A percentile compares a stretch with the other conserved stretches of the same genome.
phyloP scores from a whole-genome alignment of 2,113 vertebrate species.

The Hemibagrus wyckioides region DNA sequence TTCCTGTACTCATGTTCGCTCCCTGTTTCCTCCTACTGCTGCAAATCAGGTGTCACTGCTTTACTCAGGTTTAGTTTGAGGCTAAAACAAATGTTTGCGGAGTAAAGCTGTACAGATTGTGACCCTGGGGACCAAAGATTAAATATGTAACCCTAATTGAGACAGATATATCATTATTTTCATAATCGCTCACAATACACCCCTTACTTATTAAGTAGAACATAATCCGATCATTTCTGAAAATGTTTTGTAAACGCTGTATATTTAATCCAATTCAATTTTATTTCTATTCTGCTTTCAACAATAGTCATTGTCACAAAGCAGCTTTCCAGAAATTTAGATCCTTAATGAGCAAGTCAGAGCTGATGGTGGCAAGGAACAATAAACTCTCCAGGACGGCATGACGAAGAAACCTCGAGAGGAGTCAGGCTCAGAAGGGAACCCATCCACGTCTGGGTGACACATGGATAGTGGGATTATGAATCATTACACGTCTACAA shows the following conservation, averaged over 20 bases:
- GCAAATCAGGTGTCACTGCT: constrained; percentile 55
- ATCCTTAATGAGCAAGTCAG: background rate
- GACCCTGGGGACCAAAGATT: constrained; percentile 3
- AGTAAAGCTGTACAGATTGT: background rate
- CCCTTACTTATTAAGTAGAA: background rate
- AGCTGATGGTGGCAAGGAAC: background rate
- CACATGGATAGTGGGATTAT: background rate
- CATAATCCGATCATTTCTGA: background rate
- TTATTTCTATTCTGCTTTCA: too few species aligned
- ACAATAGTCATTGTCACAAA: background rate
- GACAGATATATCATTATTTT: background rate
- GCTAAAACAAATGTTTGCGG: background rate
- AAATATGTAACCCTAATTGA: background rate
- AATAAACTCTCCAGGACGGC: background rate
- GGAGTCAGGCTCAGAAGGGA: background rate
- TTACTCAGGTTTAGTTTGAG: constrained; percentile 7
- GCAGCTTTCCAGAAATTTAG: background rate
- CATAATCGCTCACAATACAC: background rate
- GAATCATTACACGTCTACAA: background rate
- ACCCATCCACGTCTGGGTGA: background rate
- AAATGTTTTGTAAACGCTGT: background rate
- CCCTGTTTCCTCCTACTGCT: constrained; percentile 54
- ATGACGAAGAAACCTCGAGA: background rate
- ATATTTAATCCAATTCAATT: background rate
- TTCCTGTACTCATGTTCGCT: constrained; percentile 58